Percentiles rank a stretch among this genome's conserved stretches.
Conservation (phyloP, 2,113 vertebrate species). For the Natator depressus region DNA sequence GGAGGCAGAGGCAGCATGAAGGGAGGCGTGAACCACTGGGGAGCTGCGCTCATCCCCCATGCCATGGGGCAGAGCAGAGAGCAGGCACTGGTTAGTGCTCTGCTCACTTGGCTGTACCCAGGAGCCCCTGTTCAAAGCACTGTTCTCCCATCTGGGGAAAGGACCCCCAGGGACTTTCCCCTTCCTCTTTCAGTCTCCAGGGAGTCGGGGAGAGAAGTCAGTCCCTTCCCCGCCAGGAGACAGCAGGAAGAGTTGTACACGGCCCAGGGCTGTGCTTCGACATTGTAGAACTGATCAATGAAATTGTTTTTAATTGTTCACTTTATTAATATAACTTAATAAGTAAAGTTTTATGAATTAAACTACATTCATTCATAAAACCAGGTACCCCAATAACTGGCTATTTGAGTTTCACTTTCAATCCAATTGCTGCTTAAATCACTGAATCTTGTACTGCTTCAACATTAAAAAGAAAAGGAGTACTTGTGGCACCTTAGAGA, state of each 20-base stretch:
- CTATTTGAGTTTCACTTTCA: too few relatives aligned
- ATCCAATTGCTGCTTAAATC: too few relatives aligned
- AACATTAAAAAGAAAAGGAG: too few relatives aligned
- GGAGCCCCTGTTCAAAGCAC: neutral
- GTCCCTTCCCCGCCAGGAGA: neutral
- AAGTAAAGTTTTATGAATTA: too few relatives aligned
- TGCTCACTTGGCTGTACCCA: too few relatives aligned
- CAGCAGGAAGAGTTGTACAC: neutral
- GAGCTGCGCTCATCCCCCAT: neutral
- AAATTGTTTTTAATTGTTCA: too few relatives aligned
- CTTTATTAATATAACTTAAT: too few relatives aligned
- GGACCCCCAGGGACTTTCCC: neutral
- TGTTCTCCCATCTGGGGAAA: neutral
- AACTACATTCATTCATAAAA: too few relatives aligned
- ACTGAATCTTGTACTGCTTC: too few relatives aligned
- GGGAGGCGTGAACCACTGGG: neutral
- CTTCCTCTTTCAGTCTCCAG: neutral
- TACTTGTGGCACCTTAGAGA: too few relatives aligned
- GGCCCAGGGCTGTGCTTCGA: neutral
- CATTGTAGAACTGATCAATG: too few relatives aligned
- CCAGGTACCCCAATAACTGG: too few relatives aligned
- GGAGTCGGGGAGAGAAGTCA: neutral
- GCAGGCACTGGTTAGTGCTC: neutral
- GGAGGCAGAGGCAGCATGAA: neutral
- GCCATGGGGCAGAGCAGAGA: neutral